Evolutionary conservation across 1,140 invertebrate species (phyloP), one percentile per base, ranked within the genome.

Genomic region (Arion vulgaris): DNA sequence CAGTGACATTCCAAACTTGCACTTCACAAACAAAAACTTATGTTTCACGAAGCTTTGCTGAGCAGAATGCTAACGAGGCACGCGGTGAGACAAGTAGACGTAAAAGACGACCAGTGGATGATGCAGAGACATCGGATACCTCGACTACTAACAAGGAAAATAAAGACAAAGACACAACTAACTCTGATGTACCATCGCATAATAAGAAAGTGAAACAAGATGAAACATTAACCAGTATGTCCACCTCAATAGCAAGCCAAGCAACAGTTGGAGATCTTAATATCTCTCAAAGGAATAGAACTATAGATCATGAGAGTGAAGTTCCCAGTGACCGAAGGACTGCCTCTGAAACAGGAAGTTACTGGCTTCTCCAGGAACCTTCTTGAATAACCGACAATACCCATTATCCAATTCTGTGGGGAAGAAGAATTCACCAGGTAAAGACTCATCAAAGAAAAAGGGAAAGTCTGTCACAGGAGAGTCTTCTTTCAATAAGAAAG

Each of bases 111-210:
- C 28, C 28, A 49, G 45, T 17, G 34, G 51, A 34, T 76, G 45
- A 34, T 78, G 76, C 38, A 15, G 26, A 62, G 28, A 19, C 49
- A 17, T 62, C 76, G 0, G 34, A 62, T 17, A 78, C 11, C 57
- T 78, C 57, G 9, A 39, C 15, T 36, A 57, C 51, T 66, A 32
- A 78, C 32, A 66, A 78, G 38, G 57, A 78, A 53, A 78, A 78
- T 66, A 41, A 38, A 26, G 57, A 57, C 17, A 66, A 45, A 49
- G 53, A 49, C 15, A 4, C 28, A 36, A 1, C 4, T 32, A 23
- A 15, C 15, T 13, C n/a, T n/a, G 7, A 7, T 39, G 34, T 49
- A 4, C 41, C 71, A 26, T 49, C 71, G 26, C 71, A 2, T 7
- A 11, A 0, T 23, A 73, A 73, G 28, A 73, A 39, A 57, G 9